A percentile compares a stretch with the other conserved stretches of the same genome.
These are phyloP conservation scores for mouse (Mus musculus) DNA, from an alignment of 2,113 vertebrate genomes.

Conservation along the genomic window DNA sequence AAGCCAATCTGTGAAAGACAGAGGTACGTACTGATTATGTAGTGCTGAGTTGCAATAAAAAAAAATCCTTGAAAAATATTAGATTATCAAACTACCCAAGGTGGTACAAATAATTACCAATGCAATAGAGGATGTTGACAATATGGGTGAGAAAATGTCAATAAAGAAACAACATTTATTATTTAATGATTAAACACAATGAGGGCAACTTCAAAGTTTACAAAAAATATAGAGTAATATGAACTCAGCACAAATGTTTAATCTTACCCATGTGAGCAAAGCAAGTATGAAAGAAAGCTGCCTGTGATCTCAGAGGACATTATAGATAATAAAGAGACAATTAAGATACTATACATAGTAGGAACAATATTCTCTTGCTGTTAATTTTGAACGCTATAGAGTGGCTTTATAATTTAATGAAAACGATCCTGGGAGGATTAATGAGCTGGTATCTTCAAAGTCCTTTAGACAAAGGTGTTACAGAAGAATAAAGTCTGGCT, in stretches of 20 bases:
- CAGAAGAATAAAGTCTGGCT: slow-evolving; percentile 40
- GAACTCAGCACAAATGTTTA: neutral
- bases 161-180: neutral
- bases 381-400: slow-evolving; percentile 43
- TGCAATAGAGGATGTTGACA: neutral
- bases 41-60: neutral
- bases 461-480: slow-evolving; percentile 30
- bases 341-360: slow-evolving; percentile 56
- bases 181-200: neutral
- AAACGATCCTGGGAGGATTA: slow-evolving; percentile 40
- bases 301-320: slow-evolving; percentile 28
- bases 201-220: neutral
- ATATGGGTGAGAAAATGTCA: neutral
- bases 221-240: slow-evolving; percentile 6
- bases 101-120: neutral
- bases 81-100: neutral
- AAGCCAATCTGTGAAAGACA: neutral
- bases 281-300: neutral
- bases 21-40: neutral
- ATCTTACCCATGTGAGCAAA: slow-evolving; percentile 8
- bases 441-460: slow-evolving; percentile 50
- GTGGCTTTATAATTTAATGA: slow-evolving; percentile 66
- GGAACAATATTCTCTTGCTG: slow-evolving; percentile 31
- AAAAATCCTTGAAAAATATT: neutral
- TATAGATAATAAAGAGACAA: slow-evolving; percentile 45